Conservation (phyloP, 1,140 invertebrate species). For the Drosophila sproati region DNA sequence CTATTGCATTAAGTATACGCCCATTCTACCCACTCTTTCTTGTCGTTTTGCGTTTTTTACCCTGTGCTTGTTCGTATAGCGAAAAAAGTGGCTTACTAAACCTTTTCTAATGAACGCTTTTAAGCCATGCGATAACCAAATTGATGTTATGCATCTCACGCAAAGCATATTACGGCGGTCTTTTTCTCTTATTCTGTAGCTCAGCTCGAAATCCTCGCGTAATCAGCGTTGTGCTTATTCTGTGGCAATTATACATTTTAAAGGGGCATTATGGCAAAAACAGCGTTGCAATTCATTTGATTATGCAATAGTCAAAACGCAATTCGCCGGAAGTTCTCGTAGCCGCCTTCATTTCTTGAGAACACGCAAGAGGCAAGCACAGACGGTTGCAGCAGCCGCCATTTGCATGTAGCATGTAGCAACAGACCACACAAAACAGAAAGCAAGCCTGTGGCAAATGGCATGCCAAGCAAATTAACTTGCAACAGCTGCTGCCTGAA, state of each 20-base stretch:
- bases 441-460: conserved; percentile 40
- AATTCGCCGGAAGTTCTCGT: conserved; percentile 13
- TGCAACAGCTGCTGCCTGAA: conserved; percentile 47
- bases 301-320: conserved; percentile 17
- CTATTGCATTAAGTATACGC: conserved; percentile 54
- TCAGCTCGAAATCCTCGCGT: background rate
- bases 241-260: conserved; percentile 42
- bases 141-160: conserved; percentile 14
- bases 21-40: background rate
- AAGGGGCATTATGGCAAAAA: conserved; percentile 19
- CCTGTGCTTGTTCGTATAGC: conserved; percentile 8
- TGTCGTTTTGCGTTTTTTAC: conserved; percentile 4
- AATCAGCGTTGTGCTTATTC: conserved; percentile 30
- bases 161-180: conserved; percentile 13
- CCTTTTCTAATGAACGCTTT: conserved; percentile 32
- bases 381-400: conserved; percentile 54
- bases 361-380: conserved; percentile 24
- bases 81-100: conserved; percentile 10
- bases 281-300: conserved; percentile 1
- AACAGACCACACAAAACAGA: conserved; percentile 56
- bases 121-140: conserved; percentile 20
- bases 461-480: conserved; percentile 50
- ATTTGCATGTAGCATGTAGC: conserved; percentile 56
- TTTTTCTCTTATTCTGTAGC: background rate
- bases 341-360: conserved; percentile 8